Base-by-base conservation (phyloP, 2,888 invertebrate species). In the Drosophila pegasa region DNA sequence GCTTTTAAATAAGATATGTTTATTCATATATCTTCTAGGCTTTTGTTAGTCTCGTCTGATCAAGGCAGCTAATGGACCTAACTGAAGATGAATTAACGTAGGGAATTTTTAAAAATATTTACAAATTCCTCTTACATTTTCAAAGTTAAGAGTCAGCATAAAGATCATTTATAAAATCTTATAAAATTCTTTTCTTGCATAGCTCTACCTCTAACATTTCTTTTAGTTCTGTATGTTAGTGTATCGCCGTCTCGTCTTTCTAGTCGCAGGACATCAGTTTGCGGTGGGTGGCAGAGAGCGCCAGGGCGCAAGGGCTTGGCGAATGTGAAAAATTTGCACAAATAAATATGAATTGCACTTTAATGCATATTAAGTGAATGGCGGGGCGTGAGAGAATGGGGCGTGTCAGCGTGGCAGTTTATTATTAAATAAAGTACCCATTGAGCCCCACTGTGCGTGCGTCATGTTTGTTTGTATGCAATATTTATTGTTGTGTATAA, bases 291-390 rank as follows among this genome's bases (percentile, higher is more conserved):
- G 8, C 27, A n/a, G 22, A 60, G 38, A 35, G 60, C 56, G 55
- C 31, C 65, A 25, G 29, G n/a, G 14, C 10, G 25, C 38, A n/a
- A 20, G 22, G 20, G 47, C 29, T 45, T 35, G 43, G 64, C 67
- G 74, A 69, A 79, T 81, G 77, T 64, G 79, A 77, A 87, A 87
- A 87, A 87, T 87, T 82, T 85, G 83, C 86, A 85, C 86, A 85
- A 87, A 85, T 85, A 85, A 87, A 85, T 85, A 85, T 85, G 85
- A 87, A 87, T 85, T 87, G 85, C 85, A 85, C 83, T 85, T 85
- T 82, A 87, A 85, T 87, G 86, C 78, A 87, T 77, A 85, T 85
- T 83, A 87, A 82, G 80, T 70, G 75, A 63, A 74, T 48, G 57
- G 47, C 50, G 43, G 61, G 45, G 37, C 52, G 65, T 37, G 57